phyloP scores from a whole-genome alignment of 2,113 vertebrate genomes.

The Coryphaenoides rupestris region DNA sequence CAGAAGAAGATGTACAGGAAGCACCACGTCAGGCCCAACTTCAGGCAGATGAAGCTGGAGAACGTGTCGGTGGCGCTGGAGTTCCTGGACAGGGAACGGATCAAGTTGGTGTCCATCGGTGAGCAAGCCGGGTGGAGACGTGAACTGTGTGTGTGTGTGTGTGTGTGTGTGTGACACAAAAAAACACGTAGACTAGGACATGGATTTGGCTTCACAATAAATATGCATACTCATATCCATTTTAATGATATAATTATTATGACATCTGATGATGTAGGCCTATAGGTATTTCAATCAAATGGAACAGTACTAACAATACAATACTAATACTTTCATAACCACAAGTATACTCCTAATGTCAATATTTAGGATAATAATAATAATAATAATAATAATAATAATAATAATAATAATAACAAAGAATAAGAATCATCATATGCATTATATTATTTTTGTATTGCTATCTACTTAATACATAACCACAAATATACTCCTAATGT shows the following conservation, averaged over 20 bases:
- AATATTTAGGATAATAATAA: not conserved
- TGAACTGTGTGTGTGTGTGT: not conserved
- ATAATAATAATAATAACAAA: not conserved
- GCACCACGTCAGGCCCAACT: constrained; percentile 88
- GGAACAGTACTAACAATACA: too few species aligned
- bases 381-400: not conserved
- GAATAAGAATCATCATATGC: too few species aligned
- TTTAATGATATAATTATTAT: too few species aligned
- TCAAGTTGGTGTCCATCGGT: constrained; percentile 96
- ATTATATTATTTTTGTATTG: too few species aligned
- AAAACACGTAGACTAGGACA: too few species aligned
- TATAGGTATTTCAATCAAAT: not conserved
- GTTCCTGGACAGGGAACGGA: constrained; percentile 90
- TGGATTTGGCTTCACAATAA: too few species aligned
- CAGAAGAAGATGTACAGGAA: constrained; percentile 97
- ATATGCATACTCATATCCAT: too few species aligned
- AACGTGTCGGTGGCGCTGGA: constrained; percentile 95
- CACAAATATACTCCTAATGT: too few species aligned
- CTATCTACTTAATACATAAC: too few species aligned
- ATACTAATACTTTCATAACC: too few species aligned
- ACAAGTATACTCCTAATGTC: not conserved
- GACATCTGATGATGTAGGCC: too few species aligned
- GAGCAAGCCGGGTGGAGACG: constrained; percentile 40
- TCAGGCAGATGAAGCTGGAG: constrained; percentile 95
- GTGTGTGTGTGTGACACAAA: not conserved